phyloP scores from a whole-genome alignment of 2,113 vertebrate species.

The Tympanuchus pallidicinctus region DNA sequence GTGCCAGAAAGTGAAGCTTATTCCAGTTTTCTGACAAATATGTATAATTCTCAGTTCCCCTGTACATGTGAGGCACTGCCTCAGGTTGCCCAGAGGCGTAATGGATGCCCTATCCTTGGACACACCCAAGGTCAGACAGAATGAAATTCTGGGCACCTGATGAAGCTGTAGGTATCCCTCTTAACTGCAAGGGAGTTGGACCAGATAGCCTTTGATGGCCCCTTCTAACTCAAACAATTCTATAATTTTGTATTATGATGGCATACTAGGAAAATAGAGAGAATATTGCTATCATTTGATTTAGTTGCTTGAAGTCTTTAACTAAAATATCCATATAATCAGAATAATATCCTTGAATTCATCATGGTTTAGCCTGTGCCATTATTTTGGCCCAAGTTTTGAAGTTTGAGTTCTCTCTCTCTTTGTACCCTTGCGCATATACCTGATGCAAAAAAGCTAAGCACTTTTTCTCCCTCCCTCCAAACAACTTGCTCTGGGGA shows the following conservation, averaged over 20 bases:
- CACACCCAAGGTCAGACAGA: no score
- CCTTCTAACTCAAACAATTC: no score
- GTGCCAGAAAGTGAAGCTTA: neutral
- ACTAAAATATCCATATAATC: neutral
- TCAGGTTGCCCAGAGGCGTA: no score
- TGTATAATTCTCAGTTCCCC: neutral
- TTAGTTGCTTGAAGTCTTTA: neutral
- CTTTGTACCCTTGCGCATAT: neutral
- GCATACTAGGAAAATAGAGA: neutral
- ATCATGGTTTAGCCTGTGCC: neutral
- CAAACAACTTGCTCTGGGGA: rapidly evolving
- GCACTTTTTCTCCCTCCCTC: neutral
- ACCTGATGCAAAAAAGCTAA: neutral
- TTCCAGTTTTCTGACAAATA: neutral
- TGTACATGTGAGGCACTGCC: no score
- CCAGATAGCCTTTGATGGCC: no score
- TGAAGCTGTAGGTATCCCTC: no score
- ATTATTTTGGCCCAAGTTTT: neutral
- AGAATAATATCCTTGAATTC: neutral
- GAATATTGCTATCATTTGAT: neutral
- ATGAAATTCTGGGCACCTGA: no score
- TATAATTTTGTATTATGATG: neutral
- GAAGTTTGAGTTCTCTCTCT: neutral
- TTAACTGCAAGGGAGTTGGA: no score
- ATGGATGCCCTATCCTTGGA: no score